Evolutionary conservation across 2,888 invertebrate genomes (phyloP), one percentile per base, ranked within the genome.

Genomic region (Synergus laeviventris): DNA sequence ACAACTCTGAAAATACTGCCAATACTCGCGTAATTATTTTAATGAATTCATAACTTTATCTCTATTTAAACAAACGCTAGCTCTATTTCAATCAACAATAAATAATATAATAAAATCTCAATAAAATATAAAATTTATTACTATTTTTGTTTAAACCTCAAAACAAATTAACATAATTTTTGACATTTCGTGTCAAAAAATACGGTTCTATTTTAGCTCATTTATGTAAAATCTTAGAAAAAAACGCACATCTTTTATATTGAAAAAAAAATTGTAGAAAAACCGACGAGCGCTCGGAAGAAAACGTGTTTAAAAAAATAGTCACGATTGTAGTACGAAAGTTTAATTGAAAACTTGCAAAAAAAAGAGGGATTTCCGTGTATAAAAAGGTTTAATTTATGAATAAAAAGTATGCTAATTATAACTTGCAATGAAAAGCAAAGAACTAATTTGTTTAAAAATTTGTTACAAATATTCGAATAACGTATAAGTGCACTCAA

Each of bases 191-290:
- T n/a, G n/a, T n/a, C n/a, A n/a, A n/a, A n/a, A n/a, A n/a, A n/a
- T n/a, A n/a, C n/a, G n/a, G n/a, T n/a, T n/a, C n/a, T n/a, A n/a
- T n/a, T n/a, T 49, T 45, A 70, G 49, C 24, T 49, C 24, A 36
- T 31, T 70, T 31, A 16, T 24, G 31, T 49, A 70, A 64, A 42
- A 18, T 45, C 14, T n/a, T 70, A 70, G 49, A 49, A 31, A 49
- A 70, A n/a, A 70, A 70, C 70, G 70, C 70, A 70, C 70, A 70
- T 70, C 5, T 70, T 70, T 70, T 70, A 11, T 70, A 70, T 36
- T 1, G 49, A 70, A 49, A 70, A 21, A 42, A 16, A 70, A 5
- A 24, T 45, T 70, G 70, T 49, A 70, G 70, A 49, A 31, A 49
- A 49, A 49, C 24, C 14, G 21, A 70, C n/a, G 45, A 70, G 21